Evolutionary conservation across 2,797 vertebrate genomes (phyloP).

Genomic region (Molossus alvarezi): DNA sequence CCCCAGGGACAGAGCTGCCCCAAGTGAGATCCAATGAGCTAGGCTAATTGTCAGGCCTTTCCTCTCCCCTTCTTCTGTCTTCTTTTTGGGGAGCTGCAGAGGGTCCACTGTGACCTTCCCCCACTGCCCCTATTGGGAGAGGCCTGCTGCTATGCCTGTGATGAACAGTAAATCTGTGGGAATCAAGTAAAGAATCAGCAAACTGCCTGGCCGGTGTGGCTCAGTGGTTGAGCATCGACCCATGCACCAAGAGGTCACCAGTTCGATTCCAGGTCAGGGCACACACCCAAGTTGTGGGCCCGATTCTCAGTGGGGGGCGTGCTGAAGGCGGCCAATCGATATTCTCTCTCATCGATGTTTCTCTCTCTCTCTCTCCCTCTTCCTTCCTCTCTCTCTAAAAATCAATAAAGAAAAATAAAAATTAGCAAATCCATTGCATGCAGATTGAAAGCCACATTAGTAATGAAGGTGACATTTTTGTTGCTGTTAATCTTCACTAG

Average conservation of each 20-base stretch:
- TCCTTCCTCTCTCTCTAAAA: too few species aligned
- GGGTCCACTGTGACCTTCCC: neutral
- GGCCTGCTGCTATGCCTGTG: neutral
- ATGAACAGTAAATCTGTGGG: neutral
- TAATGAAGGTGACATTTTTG: neutral
- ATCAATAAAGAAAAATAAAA: neutral
- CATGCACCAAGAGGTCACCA: too few species aligned
- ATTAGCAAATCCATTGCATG: neutral
- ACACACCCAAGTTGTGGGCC: too few species aligned
- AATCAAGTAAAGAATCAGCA: constrained; percentile 37
- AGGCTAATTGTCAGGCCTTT: neutral
- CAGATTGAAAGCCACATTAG: neutral
- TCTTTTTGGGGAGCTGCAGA: neutral
- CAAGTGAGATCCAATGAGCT: neutral
- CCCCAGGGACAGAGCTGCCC: neutral
- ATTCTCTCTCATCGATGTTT: too few species aligned
- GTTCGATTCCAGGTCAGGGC: too few species aligned
- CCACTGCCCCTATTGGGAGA: neutral
- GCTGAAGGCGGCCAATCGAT: too few species aligned
- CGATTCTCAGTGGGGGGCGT: too few species aligned
- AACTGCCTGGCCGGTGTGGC: too few species aligned
- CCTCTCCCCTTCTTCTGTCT: neutral
- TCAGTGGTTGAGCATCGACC: too few species aligned
- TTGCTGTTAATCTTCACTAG: too few species aligned
- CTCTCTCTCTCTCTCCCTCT: too few species aligned